Evolutionary conservation across 64 coral and sea anemone species (phyloP), one percentile per base, ranked within the genome.

Genomic region (Dendrophyllia cribrosa): DNA sequence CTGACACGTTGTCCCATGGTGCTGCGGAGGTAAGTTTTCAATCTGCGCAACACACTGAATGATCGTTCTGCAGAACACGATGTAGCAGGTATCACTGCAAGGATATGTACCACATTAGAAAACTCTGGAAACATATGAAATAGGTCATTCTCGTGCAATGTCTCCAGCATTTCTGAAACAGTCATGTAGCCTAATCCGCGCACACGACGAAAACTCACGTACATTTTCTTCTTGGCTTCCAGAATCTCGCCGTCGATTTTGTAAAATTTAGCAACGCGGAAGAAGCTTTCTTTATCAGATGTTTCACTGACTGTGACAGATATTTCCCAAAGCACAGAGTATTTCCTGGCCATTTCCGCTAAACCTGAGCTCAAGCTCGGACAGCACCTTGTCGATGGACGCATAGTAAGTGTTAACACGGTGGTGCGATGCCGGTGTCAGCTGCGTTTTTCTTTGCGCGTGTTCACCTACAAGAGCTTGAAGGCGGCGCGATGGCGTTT

Each of bases 1-100:
- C n/a, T n/a, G n/a, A n/a, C n/a, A n/a, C n/a, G 23, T 80, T 80
- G 77, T 23, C 77, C 77, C 77, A 80, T 80, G 77, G 77, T 80
- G 55, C 77, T 80, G 77, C 77, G 22, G 56, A 80, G 55, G 52
- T 61, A 80, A 62, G 52, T 80, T 60, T 62, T 80, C 56, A 80
- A 80, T 80, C 77, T 61, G 14, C 56, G 77, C 21, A 80, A 80
- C 22, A 9, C 56, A 80, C 58, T 45, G 6, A 78, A 78, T 58
- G 76, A 47, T 75, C 72, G 43, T 17, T 75, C 46, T 50, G 72
- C 72, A 19, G 47, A 75, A 75, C 72, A 75, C 44, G 72, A 75
- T 75, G 72, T 75, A 75, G 72, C 72, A 75, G 45, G 72, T 75
- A 75, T 75, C 72, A 75, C 72, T 75, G 72, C 46, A 50, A 75